Percentiles rank a stretch among this genome's conserved stretches.
Evolutionary conservation across 2,113 vertebrate species (phyloP).

Genomic region (Sakesphorus luctuosus): DNA sequence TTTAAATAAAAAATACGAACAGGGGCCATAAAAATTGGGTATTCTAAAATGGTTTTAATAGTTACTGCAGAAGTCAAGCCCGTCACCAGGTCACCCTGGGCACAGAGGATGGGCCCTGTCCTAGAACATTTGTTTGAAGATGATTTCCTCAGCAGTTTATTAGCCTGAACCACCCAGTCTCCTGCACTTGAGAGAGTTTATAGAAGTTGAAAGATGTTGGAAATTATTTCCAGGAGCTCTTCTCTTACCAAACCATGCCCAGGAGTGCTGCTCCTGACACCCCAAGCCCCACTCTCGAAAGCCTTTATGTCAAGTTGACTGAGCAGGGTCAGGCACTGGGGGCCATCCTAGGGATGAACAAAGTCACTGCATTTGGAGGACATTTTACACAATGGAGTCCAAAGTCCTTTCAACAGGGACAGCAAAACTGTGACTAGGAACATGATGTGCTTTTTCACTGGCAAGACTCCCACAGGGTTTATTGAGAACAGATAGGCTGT

Average conservation of each 20-base stretch:
- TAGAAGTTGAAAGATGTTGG: neutral
- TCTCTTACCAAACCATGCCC: neutral
- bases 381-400: neutral
- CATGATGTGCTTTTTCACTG: neutral
- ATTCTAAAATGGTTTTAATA: neutral
- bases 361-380: neutral
- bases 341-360: neutral
- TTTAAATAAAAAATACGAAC: neutral
- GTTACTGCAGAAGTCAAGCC: neutral
- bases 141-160: conserved; percentile 12
- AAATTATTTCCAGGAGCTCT: neutral
- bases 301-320: neutral
- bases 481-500: neutral
- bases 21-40: neutral
- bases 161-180: neutral
- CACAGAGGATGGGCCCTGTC: neutral
- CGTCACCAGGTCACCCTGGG: neutral
- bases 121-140: neutral
- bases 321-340: neutral
- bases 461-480: conserved; percentile 11
- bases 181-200: neutral
- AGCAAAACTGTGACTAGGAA: neutral
- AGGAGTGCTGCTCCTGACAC: neutral
- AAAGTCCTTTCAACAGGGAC: neutral
- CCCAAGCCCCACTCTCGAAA: neutral